Base-by-base conservation (phyloP, 1,140 invertebrate species). In the Phthorimaea operculella region DNA sequence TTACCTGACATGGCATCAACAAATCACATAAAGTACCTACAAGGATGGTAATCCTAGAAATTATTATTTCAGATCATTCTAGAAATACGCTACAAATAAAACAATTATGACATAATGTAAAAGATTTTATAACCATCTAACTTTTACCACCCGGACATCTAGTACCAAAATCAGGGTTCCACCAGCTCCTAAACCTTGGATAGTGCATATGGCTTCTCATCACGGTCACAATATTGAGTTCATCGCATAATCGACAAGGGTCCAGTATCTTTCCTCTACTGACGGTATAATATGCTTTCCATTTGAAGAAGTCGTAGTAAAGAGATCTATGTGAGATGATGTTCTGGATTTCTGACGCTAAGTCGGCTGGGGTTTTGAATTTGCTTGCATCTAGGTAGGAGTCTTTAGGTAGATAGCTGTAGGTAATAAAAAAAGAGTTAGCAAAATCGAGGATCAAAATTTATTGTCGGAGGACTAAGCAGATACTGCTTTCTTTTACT, bases 261-360 rank as follows among this genome's bases (percentile, higher is more conserved):
- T 80, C 61, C 0, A 76, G 56, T 0, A 54, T 33, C 0, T 51
- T 49, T 0, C 64, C 44, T 12, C 63, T 62, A 2, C 42, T 63
- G 16, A 78, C 56, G n/a, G 44, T 59, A 55, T 78, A 80, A 49
- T 80, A 69, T 52, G 77, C 76, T 53, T 55, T 66, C 75, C 74
- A 80, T 12, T 59, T 49, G 52, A 77, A 80, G 62, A 64, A 76
- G 5, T 77, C 63, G 53, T 72, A 71, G 50, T 80, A 80, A 0
- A 18, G 52, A 1, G 65, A 58, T 11, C 51, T 62, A 36, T 77
- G 61, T 4, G 51, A 55, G 9, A 80, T 76, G 8, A 70, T 56
- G 0, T 61, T 51, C 45, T 65, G n/a, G 50, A 80, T 80, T 4
- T 18, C 55, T 16, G 47, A 39, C 0, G 74, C 77, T 48, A 75